Base-by-base conservation (phyloP, 2,888 invertebrate genomes). In the Lycia hirtaria region DNA sequence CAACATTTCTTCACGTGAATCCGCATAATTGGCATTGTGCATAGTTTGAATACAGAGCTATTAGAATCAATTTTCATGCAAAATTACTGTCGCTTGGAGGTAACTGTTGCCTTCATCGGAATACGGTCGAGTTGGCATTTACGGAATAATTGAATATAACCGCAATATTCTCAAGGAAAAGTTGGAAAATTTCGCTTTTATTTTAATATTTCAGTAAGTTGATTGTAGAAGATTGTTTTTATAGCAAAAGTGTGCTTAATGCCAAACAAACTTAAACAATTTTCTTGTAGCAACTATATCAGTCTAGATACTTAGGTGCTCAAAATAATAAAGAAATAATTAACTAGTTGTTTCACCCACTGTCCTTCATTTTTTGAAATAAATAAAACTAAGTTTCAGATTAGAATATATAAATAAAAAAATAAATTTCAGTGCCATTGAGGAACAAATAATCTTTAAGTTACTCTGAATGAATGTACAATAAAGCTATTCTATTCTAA, bases 11-110 rank as follows among this genome's bases (percentile, higher is more conserved):
- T 35, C 43, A 60, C 56, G 48, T n/a, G n/a, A n/a, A n/a, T n/a
- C n/a, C n/a, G 52, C 56, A 57, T 71, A 69, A 75, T 72, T 69
- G 69, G 52, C 62, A 74, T 56, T 62, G 60, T 62, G 67, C 58
- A 68, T 69, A 67, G 61, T 57, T 65, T 38, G 43, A 56, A 68
- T 62, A 56, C 58, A 50, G 49, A 68, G 63, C 63, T 66, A 72
- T 72, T 71, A 72, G 57, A 71, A 72, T 68, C 66, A 68, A 69
- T 76, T 77, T 69, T 62, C 60, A 64, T 65, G 65, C 55, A 60
- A 72, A 72, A 62, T 72, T 64, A 59, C 62, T 66, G 68, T 68
- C 53, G 55, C 55, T 65, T 62, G 50, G 41, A 41, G 32, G 50
- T 52, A 49, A 35, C 41, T 26, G 28, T 43, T 61, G 51, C 58